Conservation (phyloP, 2,113 vertebrate species). For the Ursus arctos region DNA sequence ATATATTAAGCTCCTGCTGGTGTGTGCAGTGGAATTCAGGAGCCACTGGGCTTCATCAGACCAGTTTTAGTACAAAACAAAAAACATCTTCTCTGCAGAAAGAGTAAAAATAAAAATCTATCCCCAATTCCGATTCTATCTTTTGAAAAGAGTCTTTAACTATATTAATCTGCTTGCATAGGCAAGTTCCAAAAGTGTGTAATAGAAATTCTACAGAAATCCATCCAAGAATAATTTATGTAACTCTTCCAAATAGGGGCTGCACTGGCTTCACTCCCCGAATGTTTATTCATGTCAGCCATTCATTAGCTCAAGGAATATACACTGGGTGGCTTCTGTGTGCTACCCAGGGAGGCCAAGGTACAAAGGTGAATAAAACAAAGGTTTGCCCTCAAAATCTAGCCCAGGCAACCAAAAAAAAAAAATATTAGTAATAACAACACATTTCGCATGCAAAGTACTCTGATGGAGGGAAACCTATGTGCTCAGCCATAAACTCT, state of each 20-base stretch:
- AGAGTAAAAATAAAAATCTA: constrained; percentile 46
- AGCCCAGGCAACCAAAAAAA: neutral
- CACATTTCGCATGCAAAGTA: neutral
- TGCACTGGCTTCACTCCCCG: neutral
- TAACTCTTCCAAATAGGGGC: neutral
- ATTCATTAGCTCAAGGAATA: neutral
- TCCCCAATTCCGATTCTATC: neutral
- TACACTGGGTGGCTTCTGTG: neutral
- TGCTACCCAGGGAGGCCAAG: neutral
- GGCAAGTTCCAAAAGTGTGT: neutral
- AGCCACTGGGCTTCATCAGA: neutral
- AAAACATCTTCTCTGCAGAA: constrained; percentile 24
- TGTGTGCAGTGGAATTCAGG: neutral
- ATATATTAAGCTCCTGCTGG: neutral
- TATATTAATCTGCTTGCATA: constrained; percentile 12
- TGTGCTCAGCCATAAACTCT: neutral
- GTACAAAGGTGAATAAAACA: neutral
- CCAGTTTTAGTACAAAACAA: neutral
- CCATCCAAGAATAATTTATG: constrained; percentile 21
- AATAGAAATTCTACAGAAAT: constrained; percentile 46
- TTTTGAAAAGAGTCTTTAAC: constrained; percentile 60
- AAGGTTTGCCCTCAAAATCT: neutral
- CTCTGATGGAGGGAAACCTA: neutral
- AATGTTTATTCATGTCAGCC: neutral
- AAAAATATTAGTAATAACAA: neutral